Conservation (phyloP, 2,888 invertebrate species). For the Lapara coniferarum region DNA sequence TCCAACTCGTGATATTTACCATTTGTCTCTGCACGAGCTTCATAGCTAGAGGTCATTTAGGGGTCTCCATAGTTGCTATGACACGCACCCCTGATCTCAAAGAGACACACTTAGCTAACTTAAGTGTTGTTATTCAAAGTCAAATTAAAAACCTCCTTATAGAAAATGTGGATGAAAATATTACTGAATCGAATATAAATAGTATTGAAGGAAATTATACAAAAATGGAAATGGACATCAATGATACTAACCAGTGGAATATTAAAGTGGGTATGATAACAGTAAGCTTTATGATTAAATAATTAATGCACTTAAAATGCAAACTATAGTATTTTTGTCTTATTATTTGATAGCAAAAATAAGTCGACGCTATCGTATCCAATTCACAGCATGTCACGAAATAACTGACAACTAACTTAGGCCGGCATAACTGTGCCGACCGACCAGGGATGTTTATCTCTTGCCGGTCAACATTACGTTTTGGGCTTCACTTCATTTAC, state of each 20-base stretch:
- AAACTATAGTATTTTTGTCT: no score
- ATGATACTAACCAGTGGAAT: neutral
- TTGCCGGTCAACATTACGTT: no score
- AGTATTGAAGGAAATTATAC: neutral
- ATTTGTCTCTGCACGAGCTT: conserved; percentile 45
- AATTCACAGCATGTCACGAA: no score
- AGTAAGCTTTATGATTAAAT: no score
- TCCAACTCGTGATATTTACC: conserved; percentile 52
- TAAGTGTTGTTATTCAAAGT: neutral
- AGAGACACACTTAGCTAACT: neutral
- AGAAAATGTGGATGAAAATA: neutral
- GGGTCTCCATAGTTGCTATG: conserved; percentile 66
- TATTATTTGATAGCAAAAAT: no score
- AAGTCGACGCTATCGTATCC: no score
- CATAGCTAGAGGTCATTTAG: conserved; percentile 55
- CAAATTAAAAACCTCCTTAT: neutral
- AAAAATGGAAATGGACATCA: neutral
- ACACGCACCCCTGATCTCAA: conserved; percentile 38
- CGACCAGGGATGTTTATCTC: no score
- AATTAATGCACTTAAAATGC: no score
- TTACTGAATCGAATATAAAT: neutral
- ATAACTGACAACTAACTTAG: no score
- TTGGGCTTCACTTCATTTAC: no score
- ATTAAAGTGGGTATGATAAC: neutral
- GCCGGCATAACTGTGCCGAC: no score